Base-by-base conservation (phyloP, 1,140 invertebrate species). In the Drosophila sechellia region DNA sequence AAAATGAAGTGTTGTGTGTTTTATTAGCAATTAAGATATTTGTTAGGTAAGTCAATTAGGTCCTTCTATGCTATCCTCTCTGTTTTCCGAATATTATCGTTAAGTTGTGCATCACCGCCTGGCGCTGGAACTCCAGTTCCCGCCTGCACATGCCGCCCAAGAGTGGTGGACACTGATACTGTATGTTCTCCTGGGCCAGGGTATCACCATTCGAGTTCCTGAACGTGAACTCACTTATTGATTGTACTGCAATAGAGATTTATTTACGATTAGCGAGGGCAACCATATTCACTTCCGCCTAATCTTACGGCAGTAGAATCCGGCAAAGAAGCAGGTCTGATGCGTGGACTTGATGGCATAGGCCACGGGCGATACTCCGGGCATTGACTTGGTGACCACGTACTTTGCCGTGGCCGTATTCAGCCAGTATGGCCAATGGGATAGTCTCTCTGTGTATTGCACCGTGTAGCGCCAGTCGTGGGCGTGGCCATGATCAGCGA, bases 401-500 rank as follows among this genome's bases (percentile, higher is more conserved):
- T 94, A 96, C 77, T 95, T 93, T 0, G 93, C 95, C 39, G 92
- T 81, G 3, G 93, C 94, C 13, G 79, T 80, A 79, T 95, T 95
- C 70, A 93, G 77, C 65, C 95, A 93, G 69, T 94, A 93, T 0
- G 95, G 95, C 87, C 95, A 93, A 52, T 95, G 93, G 42, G 94
- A 94, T 3, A 96, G 91, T 71, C 93, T 91, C 85, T 96, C 95
- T 2, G 93, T 94, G 77, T 96, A 96, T 66, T 93, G 76, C 0
- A 95, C 95, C 0, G 94, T 94, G 87, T 96, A 96, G 72, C 94
- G 94, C 95, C 95, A 96, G 71, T 95, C 93, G 55, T 95, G 93
- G 66, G 94, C 94, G 87, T 95, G 95, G 2, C 95, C 95, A 77
- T 93, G 94, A 89, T 96, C 95, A 0, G 93, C 84, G 3, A 94